Evolutionary conservation across 1,140 invertebrate genomes (phyloP), one percentile per base, ranked within the genome.

Genomic region (Megalopta genalis): DNA sequence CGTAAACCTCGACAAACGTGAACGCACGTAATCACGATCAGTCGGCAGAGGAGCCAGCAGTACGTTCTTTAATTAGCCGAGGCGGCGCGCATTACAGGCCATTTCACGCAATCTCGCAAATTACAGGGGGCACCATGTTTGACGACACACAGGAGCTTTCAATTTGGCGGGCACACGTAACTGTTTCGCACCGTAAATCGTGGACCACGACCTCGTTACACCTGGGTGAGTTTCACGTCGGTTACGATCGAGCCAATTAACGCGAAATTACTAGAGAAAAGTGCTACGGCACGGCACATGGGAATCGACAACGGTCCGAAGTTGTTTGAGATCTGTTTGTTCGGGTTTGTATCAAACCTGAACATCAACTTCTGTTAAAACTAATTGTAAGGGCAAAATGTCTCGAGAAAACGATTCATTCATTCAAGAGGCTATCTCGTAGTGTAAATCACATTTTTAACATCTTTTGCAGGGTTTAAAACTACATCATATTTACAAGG

Each of bases 31-130:
- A 46, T 59, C 25, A 21, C 21, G 49, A 16, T 46, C n/a, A 9
- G 10, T 16, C 14, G 10, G 16, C 27, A 5, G 16, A 37, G 21
- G 14, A 54, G 27, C n/a, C 4, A n/a, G 42, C 25, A 64, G 60
- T 46, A 49, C 39, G 64, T 68, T 67, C 59, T 54, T 76, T 68
- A 68, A 76, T 76, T 76, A 76, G 25, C 42, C 25, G 9, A 18
- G 8, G 8, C 2, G 37, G 67, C 37, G 6, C 42, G 39, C 8
- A 18, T n/a, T 42, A 42, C 37, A 3, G 23, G 23, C 37, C 7
- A 3, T 54, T 57, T 5, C n/a, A 32, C 42, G 14, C 63, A 49
- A 42, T 66, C 37, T 66, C 23, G 37, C 23, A 67, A 75, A 75
- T 67, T 59, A 57, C 63, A 37, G 10, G 18, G 16, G 1, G 46